These are phyloP conservation scores for Menidia menidia DNA, from an alignment of 2,797 vertebrate species.

Conservation along the genomic window DNA sequence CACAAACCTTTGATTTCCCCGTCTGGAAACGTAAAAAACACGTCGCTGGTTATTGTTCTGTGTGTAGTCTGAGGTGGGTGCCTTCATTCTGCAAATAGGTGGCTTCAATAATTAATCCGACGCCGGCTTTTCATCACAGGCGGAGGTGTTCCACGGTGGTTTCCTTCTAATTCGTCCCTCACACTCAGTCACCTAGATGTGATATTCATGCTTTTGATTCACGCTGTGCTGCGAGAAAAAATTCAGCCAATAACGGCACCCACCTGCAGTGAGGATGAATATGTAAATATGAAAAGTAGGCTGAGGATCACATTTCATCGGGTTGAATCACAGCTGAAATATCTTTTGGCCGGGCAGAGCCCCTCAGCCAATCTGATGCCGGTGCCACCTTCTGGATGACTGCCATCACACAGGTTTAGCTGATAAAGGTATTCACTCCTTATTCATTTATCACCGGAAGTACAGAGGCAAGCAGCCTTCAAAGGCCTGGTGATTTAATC, in stretches of 20 bases:
- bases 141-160: conserved; percentile 55
- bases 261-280: conserved; percentile 78
- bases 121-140: conserved; percentile 63
- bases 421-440: conserved; percentile 57
- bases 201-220: conserved; percentile 76
- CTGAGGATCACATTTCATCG: conserved; percentile 77
- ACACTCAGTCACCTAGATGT: conserved; percentile 56
- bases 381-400: conserved; percentile 57
- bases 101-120: conserved; percentile 74
- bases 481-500: conserved; percentile 57
- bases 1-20: conserved; percentile 44
- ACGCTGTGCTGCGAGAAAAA: conserved; percentile 62
- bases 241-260: conserved; percentile 72
- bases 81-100: conserved; percentile 47
- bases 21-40: conserved; percentile 28
- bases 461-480: conserved; percentile 46
- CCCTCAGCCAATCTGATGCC: conserved; percentile 66
- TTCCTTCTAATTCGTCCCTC: conserved; percentile 59
- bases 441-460: conserved; percentile 48
- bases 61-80: conserved; percentile 27
- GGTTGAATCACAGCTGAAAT: conserved; percentile 68
- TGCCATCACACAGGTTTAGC: conserved; percentile 54
- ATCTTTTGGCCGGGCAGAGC: conserved; percentile 57
- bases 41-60: conserved; percentile 39
- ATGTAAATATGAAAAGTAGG: conserved; percentile 78